A percentile compares a stretch with the other conserved stretches of the same genome.
Conservation (phyloP, 2,797 vertebrate species). For the Eulemur mongoz region DNA sequence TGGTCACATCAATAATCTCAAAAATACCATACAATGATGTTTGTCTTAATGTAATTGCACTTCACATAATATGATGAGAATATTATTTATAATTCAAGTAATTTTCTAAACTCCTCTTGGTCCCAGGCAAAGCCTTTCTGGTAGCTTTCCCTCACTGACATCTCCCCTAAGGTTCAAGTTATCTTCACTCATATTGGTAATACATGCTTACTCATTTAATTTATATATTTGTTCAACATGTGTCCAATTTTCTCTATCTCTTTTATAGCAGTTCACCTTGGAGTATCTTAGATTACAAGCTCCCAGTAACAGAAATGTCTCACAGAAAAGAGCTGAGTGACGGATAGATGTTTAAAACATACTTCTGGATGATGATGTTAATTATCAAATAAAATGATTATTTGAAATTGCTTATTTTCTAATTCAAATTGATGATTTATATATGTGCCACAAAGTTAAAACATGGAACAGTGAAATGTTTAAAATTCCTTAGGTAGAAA, state of each 20-base stretch:
- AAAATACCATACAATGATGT: not conserved
- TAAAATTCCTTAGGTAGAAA: conserved; percentile 26
- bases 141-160: not conserved
- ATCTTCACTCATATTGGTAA: not conserved
- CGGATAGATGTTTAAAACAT: not conserved
- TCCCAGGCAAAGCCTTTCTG: not conserved
- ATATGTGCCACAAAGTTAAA: conserved; percentile 3
- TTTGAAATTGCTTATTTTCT: conserved; percentile 42
- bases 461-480: not conserved
- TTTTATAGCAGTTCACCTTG: not conserved
- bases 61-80: not conserved
- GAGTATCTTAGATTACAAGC: not conserved
- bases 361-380: not conserved
- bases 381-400: conserved; percentile 44
- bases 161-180: not conserved
- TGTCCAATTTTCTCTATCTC: conserved; percentile 6
- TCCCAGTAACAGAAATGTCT: conserved; percentile 32
- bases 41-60: not conserved
- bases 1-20: not conserved
- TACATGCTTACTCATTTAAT: not conserved
- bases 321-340: not conserved
- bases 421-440: conserved; percentile 32
- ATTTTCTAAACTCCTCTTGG: not conserved
- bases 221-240: conserved; percentile 37
- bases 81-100: not conserved